phyloP scores from a whole-genome alignment of 23 tunicate species.

The Diplosoma virens region DNA sequence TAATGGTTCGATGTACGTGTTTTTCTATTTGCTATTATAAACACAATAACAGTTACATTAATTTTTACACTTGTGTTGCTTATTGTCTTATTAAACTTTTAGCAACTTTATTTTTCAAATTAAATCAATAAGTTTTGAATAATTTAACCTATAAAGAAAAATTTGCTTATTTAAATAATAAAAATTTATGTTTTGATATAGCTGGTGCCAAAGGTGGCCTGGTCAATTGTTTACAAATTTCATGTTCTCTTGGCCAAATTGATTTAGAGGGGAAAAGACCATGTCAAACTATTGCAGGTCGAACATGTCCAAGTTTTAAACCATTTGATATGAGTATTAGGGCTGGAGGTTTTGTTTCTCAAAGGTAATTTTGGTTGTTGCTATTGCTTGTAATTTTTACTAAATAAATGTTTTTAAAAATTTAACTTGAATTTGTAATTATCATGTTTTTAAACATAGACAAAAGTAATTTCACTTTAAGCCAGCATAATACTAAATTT shows the following conservation, averaged over 20 bases:
- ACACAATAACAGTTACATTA: no score
- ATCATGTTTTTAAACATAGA: no score
- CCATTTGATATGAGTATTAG: slow-evolving; percentile 82
- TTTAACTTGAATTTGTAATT: no score
- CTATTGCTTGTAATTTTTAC: no score
- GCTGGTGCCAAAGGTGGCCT: slow-evolving; percentile 98
- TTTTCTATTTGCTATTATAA: not conserved
- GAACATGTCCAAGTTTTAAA: slow-evolving; percentile 76
- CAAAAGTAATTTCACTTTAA: no score
- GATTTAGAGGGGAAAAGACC: slow-evolving; percentile 97
- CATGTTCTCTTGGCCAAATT: slow-evolving; percentile 86
- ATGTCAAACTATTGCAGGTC: slow-evolving; percentile 80
- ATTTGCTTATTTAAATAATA: no score
- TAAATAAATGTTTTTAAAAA: no score
- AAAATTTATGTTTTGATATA: no score
- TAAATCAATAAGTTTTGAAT: no score
- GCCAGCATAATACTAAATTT: no score
- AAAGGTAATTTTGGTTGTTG: slow-evolving; percentile 42
- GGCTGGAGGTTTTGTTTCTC: slow-evolving; percentile 96
- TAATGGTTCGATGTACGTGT: slow-evolving; percentile 83
- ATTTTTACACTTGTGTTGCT: no score
- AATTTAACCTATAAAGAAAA: no score
- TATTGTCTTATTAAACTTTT: not conserved
- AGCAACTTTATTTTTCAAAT: not conserved
- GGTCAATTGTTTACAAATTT: slow-evolving; percentile 93